These are phyloP conservation scores for Corvus hawaiiensis DNA, from an alignment of 2,113 vertebrate species.

Conservation along the genomic window DNA sequence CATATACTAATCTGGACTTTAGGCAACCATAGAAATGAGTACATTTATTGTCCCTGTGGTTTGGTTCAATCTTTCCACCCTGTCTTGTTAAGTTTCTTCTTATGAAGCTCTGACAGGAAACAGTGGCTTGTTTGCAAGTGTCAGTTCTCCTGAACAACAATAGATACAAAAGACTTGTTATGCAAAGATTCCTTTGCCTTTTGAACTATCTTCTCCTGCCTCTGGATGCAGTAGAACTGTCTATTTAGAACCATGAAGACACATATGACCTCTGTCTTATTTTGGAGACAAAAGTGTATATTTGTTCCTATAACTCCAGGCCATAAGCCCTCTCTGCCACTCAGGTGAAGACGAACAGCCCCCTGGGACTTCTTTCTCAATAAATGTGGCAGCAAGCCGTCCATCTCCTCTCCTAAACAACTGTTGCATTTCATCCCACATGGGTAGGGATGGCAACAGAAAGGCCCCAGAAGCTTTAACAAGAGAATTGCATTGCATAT, in stretches of 20 bases:
- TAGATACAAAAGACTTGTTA: background rate
- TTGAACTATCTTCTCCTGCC: background rate
- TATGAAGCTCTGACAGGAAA: background rate
- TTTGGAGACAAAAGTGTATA: background rate
- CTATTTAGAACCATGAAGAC: background rate
- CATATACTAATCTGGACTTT: background rate
- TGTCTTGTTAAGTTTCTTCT: background rate
- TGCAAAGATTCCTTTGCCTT: background rate
- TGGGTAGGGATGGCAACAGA: background rate
- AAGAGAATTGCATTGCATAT: background rate
- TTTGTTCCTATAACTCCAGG: background rate
- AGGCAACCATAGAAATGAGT: background rate
- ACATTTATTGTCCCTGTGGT: background rate
- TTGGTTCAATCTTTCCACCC: background rate
- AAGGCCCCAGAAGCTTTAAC: background rate
- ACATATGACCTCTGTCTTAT: background rate
- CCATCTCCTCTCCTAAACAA: background rate
- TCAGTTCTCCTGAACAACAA: background rate
- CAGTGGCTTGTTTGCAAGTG: background rate
- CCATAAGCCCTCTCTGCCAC: background rate
- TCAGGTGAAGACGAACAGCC: background rate
- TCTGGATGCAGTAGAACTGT: background rate
- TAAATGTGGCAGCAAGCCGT: background rate
- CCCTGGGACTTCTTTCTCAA: background rate
- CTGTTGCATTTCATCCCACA: background rate